phyloP scores from a whole-genome alignment of 2,797 vertebrate genomes.

The Chiroxiphia lanceolata region DNA sequence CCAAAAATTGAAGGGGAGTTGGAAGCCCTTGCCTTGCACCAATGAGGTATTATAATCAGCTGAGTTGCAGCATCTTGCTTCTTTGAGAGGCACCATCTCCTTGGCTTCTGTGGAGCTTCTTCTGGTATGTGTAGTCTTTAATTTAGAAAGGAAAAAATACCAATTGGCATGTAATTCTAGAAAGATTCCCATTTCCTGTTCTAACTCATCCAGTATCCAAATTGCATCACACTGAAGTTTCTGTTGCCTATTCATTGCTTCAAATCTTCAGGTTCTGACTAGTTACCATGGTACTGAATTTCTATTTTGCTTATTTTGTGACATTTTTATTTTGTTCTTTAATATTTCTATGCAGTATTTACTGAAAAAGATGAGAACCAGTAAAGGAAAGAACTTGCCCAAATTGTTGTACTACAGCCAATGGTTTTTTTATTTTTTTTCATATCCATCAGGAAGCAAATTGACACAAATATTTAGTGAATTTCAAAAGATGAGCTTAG shows the following conservation, averaged over 20 bases:
- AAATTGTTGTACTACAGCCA: neutral
- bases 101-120: slow-evolving; percentile 8
- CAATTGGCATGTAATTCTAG: slow-evolving; percentile 5
- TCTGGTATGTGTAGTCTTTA: slow-evolving; percentile 10
- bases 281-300: neutral
- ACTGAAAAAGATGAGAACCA: neutral
- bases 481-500: neutral
- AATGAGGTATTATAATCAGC: slow-evolving; percentile 2
- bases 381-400: neutral
- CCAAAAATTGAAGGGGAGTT: neutral
- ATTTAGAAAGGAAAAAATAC: slow-evolving; percentile 47
- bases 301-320: neutral
- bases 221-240: neutral
- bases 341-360: neutral
- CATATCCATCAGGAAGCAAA: neutral
- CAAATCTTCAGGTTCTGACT: neutral
- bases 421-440: neutral
- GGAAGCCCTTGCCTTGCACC: neutral
- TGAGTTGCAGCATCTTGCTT: slow-evolving; percentile 19
- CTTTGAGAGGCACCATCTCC: slow-evolving; percentile 8
- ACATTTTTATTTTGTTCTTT: neutral
- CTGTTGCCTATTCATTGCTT: neutral
- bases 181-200: neutral
- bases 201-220: neutral
- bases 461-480: neutral